Evolutionary conservation across 2,113 vertebrate species (phyloP), one percentile per base, ranked within the genome.

Genomic region (Papio anubis): DNA sequence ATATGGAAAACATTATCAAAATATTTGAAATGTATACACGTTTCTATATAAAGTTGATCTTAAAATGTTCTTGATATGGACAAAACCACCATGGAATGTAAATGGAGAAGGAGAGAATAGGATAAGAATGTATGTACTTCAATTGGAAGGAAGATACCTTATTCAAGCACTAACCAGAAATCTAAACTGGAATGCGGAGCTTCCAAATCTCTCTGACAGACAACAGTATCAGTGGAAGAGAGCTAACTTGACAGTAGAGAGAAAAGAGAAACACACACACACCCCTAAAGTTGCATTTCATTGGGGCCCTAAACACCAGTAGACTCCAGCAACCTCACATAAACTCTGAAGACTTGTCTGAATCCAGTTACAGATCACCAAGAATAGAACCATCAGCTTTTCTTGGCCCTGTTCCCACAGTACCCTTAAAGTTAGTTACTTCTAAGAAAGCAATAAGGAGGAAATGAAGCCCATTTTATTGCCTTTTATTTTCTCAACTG

Each of bases 401-500:
- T 48, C 84, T 68, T 57, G 40, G 38, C 27, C 40, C 35, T 81
- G 8, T 43, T 50, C 25, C 52, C 48, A 52, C 32, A 72, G 23
- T 40, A 27, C 38, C 64, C 50, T 78, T 50, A 45, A 79, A 81
- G 25, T 66, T 32, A 89, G 70, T 78, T 48, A 95, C 64, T 61
- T 95, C 88, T 90, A 83, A 73, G 80, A 85, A 59, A 11, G 55
- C 30, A 81, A 11, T 27, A 84, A 88, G 50, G 57, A 76, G 55
- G 57, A 88, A 89, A 93, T 32, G 55, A 94, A 84, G 76, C 50
- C 66, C 30, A 70, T 57, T 75, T 88, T 57, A 96, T 3, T 90
- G 75, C 4, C 87, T 95, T 96, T 87, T 45, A 95, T 68, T 82
- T 66, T 88, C 64, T 97, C 81, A 79, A 43, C 23, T 66, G 57